Base-by-base conservation (phyloP, 1,140 invertebrate genomes). In the Bombus picipes region DNA sequence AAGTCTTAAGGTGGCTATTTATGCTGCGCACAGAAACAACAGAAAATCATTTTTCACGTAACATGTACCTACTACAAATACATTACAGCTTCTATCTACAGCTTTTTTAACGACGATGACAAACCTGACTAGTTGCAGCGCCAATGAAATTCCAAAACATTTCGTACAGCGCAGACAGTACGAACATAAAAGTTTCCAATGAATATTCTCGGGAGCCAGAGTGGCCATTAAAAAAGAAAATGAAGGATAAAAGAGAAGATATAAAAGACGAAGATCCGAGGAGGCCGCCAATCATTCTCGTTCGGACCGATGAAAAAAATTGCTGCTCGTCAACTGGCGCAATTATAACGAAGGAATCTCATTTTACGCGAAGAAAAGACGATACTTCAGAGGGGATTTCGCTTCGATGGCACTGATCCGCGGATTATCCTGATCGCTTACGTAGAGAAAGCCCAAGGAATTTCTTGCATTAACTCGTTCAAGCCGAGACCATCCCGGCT, bases 391-490 rank as follows among this genome's bases (percentile, higher is more conserved):
- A 74, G 66, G 77, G 82, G 81, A 87, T 91, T 91, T 85, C 83
- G 78, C 66, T 81, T 70, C 83, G 73, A 91, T 91, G 89, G 85
- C 85, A 77, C 85, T 82, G 82, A 88, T 86, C 87, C 82, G 72
- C 53, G 88, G 91, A 92, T 92, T 92, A 92, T 89, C 91, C 90
- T 41, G 85, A 70, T 83, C 86, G 77, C 86, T 87, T 85, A 75
- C 84, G 57, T 70, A 25, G 76, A 47, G 77, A 79, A 88, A 89
- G 76, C 83, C 81, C 72, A 28, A 71, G 73, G 85, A 88, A 83
- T 89, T 89, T 85, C 84, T 91, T 92, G 90, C 92, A 92, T 94
- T 94, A 93, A 93, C 90, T 93, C 92, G 89, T 92, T 92, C 90
- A 84, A 81, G 83, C 78, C 89, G 87, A 88, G 92, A 91, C 90